Conservation (phyloP, 2,113 vertebrate genomes). For the Monopterus albus region DNA sequence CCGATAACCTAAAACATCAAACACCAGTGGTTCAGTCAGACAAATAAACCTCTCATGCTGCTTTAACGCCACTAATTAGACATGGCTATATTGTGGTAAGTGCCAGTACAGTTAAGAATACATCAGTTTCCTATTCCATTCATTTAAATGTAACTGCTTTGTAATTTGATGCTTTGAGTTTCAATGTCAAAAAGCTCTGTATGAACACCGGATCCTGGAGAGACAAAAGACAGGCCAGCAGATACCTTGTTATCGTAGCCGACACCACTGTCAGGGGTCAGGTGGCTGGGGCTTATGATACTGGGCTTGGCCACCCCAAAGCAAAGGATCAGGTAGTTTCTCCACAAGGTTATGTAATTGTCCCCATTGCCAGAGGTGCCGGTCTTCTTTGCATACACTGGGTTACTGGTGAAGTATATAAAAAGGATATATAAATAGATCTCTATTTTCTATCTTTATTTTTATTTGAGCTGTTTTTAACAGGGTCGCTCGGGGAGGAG, state of each 20-base stretch:
- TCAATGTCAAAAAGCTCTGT: constrained; percentile 60
- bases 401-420: constrained; percentile 84
- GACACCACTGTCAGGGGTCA: constrained; percentile 89
- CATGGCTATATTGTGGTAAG: neutral
- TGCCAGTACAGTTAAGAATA: constrained; percentile 22
- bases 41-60: constrained; percentile 1
- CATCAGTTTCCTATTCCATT: constrained; percentile 32
- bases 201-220: constrained; percentile 58
- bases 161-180: constrained; percentile 52
- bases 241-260: constrained; percentile 97
- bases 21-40: constrained; percentile 30
- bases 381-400: constrained; percentile 95
- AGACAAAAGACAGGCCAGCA: constrained; percentile 49
- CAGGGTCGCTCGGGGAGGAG: neutral
- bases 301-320: constrained; percentile 96
- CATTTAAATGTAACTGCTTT: constrained; percentile 31
- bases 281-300: constrained; percentile 95
- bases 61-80: constrained; percentile 44
- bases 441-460: constrained; percentile 6
- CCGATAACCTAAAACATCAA: constrained; percentile 87
- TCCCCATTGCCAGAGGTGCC: constrained; percentile 88
- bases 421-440: constrained; percentile 9
- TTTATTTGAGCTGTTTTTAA: neutral
- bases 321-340: constrained; percentile 98
- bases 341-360: constrained; percentile 92